Evolutionary conservation across 1,140 invertebrate genomes (phyloP).

Genomic region (Cardiocondyla obscurior): DNA sequence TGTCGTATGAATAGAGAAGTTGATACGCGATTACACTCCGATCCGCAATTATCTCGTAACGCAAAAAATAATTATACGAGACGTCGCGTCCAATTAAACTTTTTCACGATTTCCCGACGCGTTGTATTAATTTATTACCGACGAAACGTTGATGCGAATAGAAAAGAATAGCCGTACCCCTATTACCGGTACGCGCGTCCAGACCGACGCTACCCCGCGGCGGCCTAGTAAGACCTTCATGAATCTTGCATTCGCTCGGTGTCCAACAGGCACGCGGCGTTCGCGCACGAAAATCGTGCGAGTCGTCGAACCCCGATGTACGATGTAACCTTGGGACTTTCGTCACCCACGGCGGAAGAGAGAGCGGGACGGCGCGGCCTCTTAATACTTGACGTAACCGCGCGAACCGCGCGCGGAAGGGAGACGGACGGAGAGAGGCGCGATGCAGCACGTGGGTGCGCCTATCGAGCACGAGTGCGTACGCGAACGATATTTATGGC

Average conservation of each 20-base stretch:
- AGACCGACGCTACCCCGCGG: neutral
- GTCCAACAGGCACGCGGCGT: neutral
- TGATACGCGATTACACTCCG: neutral
- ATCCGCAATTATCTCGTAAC: neutral
- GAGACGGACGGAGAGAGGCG: slow-evolving; percentile 7
- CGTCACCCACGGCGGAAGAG: slow-evolving; percentile 58
- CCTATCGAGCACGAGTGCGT: slow-evolving; percentile 23
- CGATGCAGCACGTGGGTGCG: slow-evolving; percentile 56
- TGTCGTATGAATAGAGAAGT: neutral
- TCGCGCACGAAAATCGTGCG: slow-evolving; percentile 57
- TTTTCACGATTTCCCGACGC: neutral
- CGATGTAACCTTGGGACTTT: slow-evolving; percentile 70
- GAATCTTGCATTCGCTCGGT: neutral
- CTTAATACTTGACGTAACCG: slow-evolving; percentile 73
- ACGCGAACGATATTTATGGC: slow-evolving; percentile 65
- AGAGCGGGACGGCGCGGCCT: slow-evolving; percentile 53
- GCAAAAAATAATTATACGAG: neutral
- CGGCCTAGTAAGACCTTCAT: neutral
- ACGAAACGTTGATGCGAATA: neutral
- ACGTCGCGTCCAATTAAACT: neutral
- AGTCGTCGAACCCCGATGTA: slow-evolving; percentile 67
- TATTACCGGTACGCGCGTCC: neutral
- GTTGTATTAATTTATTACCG: neutral
- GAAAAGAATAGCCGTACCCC: neutral
- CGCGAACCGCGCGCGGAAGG: slow-evolving; percentile 44